Base-by-base conservation (phyloP, 2,888 invertebrate species). In the Melipona bicolor region DNA sequence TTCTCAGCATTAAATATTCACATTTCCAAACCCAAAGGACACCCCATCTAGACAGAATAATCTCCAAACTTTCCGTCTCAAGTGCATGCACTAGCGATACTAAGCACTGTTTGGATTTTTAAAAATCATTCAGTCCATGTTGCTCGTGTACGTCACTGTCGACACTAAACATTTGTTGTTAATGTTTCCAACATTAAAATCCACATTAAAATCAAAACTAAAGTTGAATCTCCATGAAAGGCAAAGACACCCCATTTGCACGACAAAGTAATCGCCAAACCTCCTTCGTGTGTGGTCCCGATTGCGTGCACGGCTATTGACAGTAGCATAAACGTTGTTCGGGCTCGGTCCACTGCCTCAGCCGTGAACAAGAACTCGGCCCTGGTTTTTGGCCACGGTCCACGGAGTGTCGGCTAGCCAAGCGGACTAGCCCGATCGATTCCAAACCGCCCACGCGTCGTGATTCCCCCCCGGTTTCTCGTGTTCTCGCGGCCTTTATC, bases 311-410 rank as follows among this genome's bases (percentile, higher is more conserved):
- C 61, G 27, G 5, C 56, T 69, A 65, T 36, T n/a, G 36, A 64
- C 52, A 52, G 36, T 36, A 43, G 43, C 43, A 9, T 43, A 36
- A 72, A 43, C 68, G 80, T 82, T 88, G 88, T 88, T 89, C 83
- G 80, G 87, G 81, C 83, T 59, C 68, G 62, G 80, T 67, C 36
- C 67, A 17, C 21, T 50, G 54, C 85, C 74, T 77, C 62, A 73
- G 62, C 62, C 72, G 56, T 88, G 78, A 83, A 79, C 77, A 74
- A 76, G 80, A 79, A 79, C 78, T 73, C 71, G 68, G 73, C 24
- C 36, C 80, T 61, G 81, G 59, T 56, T 87, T 84, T 91, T 91
- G 90, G 91, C 91, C 85, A 74, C 73, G 79, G 70, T 91, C 91
- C 91, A 91, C 88, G 64, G 69, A 32, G 56, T 11, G 77, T 86